Evolutionary conservation across 2,113 vertebrate species (phyloP).

Genomic region (Carettochelys insculpta): DNA sequence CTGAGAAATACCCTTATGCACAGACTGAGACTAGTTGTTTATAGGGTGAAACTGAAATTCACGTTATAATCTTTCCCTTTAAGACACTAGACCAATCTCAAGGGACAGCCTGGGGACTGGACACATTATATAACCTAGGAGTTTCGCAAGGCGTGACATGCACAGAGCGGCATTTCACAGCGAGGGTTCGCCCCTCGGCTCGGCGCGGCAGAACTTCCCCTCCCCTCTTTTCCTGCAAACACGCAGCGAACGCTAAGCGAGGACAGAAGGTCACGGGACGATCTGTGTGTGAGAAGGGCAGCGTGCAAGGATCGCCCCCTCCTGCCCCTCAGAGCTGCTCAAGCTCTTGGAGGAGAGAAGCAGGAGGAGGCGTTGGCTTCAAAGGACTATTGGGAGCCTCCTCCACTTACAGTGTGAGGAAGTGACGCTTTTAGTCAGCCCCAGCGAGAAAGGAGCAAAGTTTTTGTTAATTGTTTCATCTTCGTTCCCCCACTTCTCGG

Average conservation of each 20-base stretch:
- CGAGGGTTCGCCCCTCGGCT: background rate
- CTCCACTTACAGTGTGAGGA: constrained; percentile 73
- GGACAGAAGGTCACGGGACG: background rate
- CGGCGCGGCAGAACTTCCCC: background rate
- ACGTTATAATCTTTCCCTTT: background rate
- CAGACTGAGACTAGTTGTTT: constrained; percentile 69
- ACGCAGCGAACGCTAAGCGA: background rate
- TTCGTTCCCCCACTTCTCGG: accelerated
- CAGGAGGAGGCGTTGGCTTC: constrained; percentile 60
- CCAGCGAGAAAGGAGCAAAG: constrained; percentile 75
- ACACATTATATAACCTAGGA: background rate
- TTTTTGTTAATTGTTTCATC: constrained; percentile 37
- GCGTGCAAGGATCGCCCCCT: background rate
- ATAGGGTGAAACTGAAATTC: constrained; percentile 58
- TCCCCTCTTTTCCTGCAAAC: background rate
- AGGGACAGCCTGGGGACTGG: background rate
- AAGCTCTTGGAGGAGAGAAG: background rate
- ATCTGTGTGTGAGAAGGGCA: background rate
- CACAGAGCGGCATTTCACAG: background rate
- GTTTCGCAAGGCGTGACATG: background rate
- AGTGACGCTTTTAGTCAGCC: constrained; percentile 81
- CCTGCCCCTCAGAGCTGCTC: background rate
- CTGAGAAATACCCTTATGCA: constrained; percentile 55
- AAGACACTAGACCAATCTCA: background rate
- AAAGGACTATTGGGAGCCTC: constrained; percentile 57